Evolutionary conservation across 2,113 vertebrate species (phyloP), one percentile per base, ranked within the genome.

Genomic region (Myotis lucifugus): DNA sequence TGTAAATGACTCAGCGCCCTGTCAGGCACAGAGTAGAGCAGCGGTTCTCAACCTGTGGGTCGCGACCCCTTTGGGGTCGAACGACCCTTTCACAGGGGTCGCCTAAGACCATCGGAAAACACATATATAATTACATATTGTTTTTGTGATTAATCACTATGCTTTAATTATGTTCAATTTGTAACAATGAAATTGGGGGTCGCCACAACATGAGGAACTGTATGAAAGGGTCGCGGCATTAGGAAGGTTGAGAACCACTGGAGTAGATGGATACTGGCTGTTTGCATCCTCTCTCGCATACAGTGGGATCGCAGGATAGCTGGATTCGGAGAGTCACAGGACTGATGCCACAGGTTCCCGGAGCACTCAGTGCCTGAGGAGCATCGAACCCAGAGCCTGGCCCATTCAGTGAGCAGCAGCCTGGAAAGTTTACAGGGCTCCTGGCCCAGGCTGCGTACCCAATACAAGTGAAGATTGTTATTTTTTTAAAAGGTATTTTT

Each of bases 331-430:
- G 27, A 69, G 3, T 12, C 4, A 23, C 6, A 4, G 70, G 14
- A 8, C 29, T 25, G 21, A n/a, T 50, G 77, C 14, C 2, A 0
- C 6, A 6, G 19, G 11, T 40, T 64, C 61, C 59, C 21, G 56
- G 25, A 23, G 13, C 5, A 1, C 25, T 6, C 13, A 37, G 0
- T 6, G 32, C 23, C 5, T 5, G 32, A 14, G 13, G 27, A 40
- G 23, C 11, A 3, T 18, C 73, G 66, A 1, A 2, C 11, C 1
- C 12, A 27, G 48, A 73, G 59, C 66, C 37, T 11, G 69, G 66
- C 69, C 13, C 8, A 11, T 37, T 34, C 23, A 17, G 46, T 27
- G 48, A 82, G 10, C 25, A 23, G 25, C 5, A 34, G 8, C 42
- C 67, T 4, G 19, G 82, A 46, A 42, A 50, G 23, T 64, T 11